Percentiles rank a stretch among this genome's conserved stretches.
Evolutionary conservation across 1,140 invertebrate species (phyloP).

Genomic region (Anthonomus grandis): DNA sequence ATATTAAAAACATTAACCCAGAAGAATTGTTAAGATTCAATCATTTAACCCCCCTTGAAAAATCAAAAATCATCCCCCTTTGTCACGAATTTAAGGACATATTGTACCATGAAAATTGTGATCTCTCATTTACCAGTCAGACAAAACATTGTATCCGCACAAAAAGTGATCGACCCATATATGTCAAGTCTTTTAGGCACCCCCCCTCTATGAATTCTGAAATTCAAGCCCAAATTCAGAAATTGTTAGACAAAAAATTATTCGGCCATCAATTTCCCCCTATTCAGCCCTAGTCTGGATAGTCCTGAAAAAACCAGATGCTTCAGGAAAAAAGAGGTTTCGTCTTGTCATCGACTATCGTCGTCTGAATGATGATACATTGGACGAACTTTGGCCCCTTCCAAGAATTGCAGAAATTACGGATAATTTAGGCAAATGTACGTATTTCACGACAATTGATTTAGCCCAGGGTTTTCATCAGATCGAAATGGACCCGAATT

Average conservation of each 20-base stretch:
- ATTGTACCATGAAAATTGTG: conserved; percentile 9
- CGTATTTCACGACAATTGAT: conserved; percentile 53
- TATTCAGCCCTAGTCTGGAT: conserved; percentile 41
- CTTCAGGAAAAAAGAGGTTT: conserved; percentile 41
- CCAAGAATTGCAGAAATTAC: conserved; percentile 53
- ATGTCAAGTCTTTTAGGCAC: conserved; percentile 32
- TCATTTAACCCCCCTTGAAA: conserved; percentile 11
- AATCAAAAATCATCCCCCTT: conserved; percentile 3
- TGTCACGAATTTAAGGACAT: conserved; percentile 20
- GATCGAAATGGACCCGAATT: conserved; percentile 46
- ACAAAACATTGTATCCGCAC: conserved; percentile 17
- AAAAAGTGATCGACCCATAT: conserved; percentile 6
- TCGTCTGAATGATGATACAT: conserved; percentile 47
- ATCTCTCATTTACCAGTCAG: conserved; percentile 15
- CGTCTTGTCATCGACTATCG: conserved; percentile 49
- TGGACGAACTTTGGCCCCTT: conserved; percentile 54
- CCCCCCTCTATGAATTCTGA: no score
- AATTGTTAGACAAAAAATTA: conserved; percentile 37
- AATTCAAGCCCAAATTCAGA: conserved; percentile 32
- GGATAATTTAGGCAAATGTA: conserved; percentile 49
- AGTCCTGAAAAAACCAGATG: conserved; percentile 46
- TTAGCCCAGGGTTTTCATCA: conserved; percentile 51
- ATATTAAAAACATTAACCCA: not conserved
- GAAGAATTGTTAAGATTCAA: conserved; percentile 4
- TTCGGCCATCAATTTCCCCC: conserved; percentile 40